phyloP scores from a whole-genome alignment of 1,140 invertebrate species.

The Caenorhabditis inopinata region DNA sequence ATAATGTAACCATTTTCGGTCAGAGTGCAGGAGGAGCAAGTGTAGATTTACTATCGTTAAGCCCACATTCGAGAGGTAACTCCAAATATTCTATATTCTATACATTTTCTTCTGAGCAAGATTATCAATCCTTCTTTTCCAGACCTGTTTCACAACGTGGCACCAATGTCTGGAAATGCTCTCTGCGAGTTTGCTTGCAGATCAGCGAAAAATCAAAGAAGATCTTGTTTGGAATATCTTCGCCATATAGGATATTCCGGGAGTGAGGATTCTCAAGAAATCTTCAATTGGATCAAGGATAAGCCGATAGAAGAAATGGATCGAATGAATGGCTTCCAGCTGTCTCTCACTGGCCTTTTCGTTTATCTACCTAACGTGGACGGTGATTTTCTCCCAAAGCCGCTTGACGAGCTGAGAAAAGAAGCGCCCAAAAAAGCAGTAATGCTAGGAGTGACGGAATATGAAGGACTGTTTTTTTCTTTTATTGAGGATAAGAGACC shows the following conservation, averaged over 20 bases:
- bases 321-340: not conserved
- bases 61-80: conserved; percentile 75
- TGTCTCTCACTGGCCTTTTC: conserved; percentile 15
- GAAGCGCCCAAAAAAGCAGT: conserved; percentile 50
- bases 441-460: conserved; percentile 50
- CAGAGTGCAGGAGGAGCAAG: conserved; percentile 77
- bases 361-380: conserved; percentile 48
- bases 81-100: no score
- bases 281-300: not conserved
- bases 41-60: conserved; percentile 77
- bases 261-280: not conserved
- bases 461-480: conserved; percentile 57
- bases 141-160: conserved; percentile 55
- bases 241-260: conserved; percentile 6
- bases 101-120: no score
- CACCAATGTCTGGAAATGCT: conserved; percentile 58
- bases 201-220: not conserved
- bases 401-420: conserved; percentile 52
- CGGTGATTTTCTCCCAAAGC: conserved; percentile 58
- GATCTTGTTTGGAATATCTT: conserved; percentile 7
- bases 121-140: not conserved
- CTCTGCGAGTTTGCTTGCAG: conserved; percentile 50
- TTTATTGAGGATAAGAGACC: not conserved
- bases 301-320: conserved; percentile 13
- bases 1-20: conserved; percentile 70